Evolutionary conservation across 2,888 invertebrate genomes (phyloP), one percentile per base, ranked within the genome.

Genomic region (Troilus luridus): DNA sequence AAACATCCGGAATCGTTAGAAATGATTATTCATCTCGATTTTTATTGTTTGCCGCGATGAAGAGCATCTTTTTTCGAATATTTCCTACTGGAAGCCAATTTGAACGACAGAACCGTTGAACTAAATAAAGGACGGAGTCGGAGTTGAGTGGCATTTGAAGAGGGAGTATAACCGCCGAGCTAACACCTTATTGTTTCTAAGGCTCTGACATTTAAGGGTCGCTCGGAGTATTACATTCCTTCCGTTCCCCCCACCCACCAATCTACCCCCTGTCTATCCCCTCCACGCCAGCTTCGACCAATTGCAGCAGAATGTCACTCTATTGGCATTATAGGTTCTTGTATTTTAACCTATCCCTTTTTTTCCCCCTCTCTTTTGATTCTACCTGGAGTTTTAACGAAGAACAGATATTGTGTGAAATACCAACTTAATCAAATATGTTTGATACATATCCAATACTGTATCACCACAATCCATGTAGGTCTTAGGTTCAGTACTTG

Each of bases 151-250:
- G 56, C 85, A 85, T 85, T 85, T 85, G 85, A 85, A 56, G 56
- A 56, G 56, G 56, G 85, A 58, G 56, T 85, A 81, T 81, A 81
- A 81, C 81, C 81, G 81, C 81, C 19, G 17, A 19, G 2, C n/a
- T 85, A 85, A 85, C 85, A 85, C 85, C 85, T 85, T 85, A 85
- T 85, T 85, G 85, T 85, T 85, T 56, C 85, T 85, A 85, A 85
- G 56, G 85, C 17, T 85, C 85, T 85, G 85, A 56, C 85, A 85
- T 85, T 85, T 85, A 85, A 56, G 56, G 85, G 85, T 85, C 85
- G 85, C n/a, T n/a, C 0, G 21, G 85, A 56, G 85, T 85, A 85
- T 85, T 85, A 85, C 85, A 85, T 85, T 85, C 85, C 85, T 56
- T 58, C 56, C 19, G 9, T 9, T 54, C 56, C 3, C 54, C 8